A percentile compares a stretch with the other conserved stretches of the same genome.
Evolutionary conservation across 2,797 vertebrate species (phyloP).

Genomic region (Karalla daura): DNA sequence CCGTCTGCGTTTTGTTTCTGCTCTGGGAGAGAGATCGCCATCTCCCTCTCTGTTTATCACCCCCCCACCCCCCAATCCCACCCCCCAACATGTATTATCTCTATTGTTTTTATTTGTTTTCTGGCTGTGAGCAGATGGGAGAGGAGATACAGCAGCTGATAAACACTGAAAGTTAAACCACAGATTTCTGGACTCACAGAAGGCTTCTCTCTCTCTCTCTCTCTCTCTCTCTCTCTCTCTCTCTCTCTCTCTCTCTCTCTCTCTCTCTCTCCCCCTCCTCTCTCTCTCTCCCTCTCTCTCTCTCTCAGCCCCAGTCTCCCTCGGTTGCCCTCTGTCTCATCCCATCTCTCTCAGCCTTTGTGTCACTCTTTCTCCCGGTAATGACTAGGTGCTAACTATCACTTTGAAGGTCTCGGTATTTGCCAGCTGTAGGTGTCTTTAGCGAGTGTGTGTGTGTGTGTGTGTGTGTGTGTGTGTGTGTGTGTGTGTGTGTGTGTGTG

Average conservation of each 20-base stretch:
- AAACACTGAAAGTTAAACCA: slow-evolving; percentile 42
- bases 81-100: slow-evolving; percentile 49
- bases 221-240: neutral
- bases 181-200: slow-evolving; percentile 4
- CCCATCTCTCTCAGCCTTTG: neutral
- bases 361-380: slow-evolving; percentile 24
- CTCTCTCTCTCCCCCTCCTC: neutral
- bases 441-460: slow-evolving; percentile 19
- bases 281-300: neutral
- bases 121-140: slow-evolving; percentile 46
- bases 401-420: slow-evolving; percentile 64
- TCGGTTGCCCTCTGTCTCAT: slow-evolving; percentile 5
- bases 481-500: too few relatives aligned
- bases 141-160: slow-evolving; percentile 48
- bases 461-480: too few relatives aligned
- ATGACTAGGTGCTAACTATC: slow-evolving; percentile 61
- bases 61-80: slow-evolving; percentile 49
- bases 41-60: slow-evolving; percentile 37
- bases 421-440: slow-evolving; percentile 62
- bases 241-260: slow-evolving; percentile 5
- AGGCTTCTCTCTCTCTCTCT: neutral
- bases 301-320: too few relatives aligned
- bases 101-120: slow-evolving; percentile 60
- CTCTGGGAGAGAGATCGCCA: slow-evolving; percentile 40
- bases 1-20: slow-evolving; percentile 37